These are phyloP conservation scores for Napeogenes sylphis DNA, from an alignment of 2,888 invertebrate species.

Conservation along the genomic window DNA sequence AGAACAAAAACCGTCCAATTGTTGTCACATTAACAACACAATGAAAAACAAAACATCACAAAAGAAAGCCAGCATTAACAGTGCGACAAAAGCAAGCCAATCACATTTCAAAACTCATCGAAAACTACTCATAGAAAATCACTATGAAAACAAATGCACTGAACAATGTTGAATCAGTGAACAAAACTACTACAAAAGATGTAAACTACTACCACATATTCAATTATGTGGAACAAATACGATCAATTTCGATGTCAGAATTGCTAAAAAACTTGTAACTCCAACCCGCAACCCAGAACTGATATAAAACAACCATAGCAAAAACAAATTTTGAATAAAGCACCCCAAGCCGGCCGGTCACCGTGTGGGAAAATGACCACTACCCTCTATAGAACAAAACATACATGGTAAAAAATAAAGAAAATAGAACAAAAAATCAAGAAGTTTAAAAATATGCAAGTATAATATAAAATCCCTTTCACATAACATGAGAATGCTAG, in stretches of 20 bases:
- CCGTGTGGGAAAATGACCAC: constrained; percentile 29
- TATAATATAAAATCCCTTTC: constrained; percentile 13
- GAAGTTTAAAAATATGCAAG: constrained; percentile 10
- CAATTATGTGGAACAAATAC: too few species aligned
- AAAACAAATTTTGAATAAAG: too few species aligned
- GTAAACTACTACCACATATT: constrained; percentile 9
- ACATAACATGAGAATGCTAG: constrained; percentile 9
- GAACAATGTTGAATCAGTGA: constrained; percentile 18
- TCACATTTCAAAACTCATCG: constrained; percentile 5
- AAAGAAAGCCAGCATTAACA: constrained; percentile 18
- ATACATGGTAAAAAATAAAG: background rate
- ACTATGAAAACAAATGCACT: constrained; percentile 23
- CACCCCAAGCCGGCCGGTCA: constrained; percentile 30
- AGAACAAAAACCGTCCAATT: constrained; percentile 21
- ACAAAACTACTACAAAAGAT: constrained; percentile 25
- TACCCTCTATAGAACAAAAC: constrained; percentile 26
- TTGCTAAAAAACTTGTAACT: too few species aligned
- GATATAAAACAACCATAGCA: too few species aligned
- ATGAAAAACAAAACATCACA: constrained; percentile 22
- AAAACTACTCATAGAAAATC: too few species aligned
- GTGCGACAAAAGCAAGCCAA: constrained; percentile 14
- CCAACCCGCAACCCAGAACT: constrained; percentile 7
- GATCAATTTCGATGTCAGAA: too few species aligned
- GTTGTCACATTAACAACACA: constrained; percentile 20
- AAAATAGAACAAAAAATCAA: background rate